phyloP scores from a whole-genome alignment of 2,113 vertebrate species.

The Monarcha castaneiventris region DNA sequence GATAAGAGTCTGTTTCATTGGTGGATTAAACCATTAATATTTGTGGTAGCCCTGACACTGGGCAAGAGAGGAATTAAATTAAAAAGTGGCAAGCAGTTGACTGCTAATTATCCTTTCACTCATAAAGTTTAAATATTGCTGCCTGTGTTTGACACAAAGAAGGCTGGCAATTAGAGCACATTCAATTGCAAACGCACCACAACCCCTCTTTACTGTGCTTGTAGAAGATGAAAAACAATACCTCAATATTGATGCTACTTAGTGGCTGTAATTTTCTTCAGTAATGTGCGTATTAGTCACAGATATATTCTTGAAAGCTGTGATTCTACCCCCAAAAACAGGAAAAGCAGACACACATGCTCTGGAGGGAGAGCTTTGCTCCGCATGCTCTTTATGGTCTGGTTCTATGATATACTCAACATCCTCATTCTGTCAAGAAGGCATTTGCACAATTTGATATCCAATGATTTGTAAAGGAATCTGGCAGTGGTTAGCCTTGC shows the following conservation, averaged over 20 bases:
- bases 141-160: not conserved
- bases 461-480: not conserved
- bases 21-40: not conserved
- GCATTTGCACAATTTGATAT: not conserved
- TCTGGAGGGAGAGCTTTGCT: not conserved
- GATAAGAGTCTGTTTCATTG: not conserved
- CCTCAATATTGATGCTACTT: not conserved
- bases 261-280: not conserved
- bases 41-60: not conserved
- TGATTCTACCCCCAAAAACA: not conserved
- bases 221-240: not conserved
- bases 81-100: not conserved
- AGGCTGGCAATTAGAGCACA: not conserved
- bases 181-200: not conserved
- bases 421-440: not conserved
- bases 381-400: not conserved
- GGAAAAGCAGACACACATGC: not conserved
- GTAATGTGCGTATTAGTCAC: not conserved
- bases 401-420: not conserved
- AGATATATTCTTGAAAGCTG: not conserved
- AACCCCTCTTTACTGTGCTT: not conserved
- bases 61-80: not conserved
- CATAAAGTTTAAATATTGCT: slow-evolving; percentile 1
- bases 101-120: slow-evolving; percentile 23
- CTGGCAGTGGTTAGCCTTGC: not conserved